These are phyloP conservation scores for Dryococelus australis DNA, from an alignment of 2,888 invertebrate species.

Conservation along the genomic window DNA sequence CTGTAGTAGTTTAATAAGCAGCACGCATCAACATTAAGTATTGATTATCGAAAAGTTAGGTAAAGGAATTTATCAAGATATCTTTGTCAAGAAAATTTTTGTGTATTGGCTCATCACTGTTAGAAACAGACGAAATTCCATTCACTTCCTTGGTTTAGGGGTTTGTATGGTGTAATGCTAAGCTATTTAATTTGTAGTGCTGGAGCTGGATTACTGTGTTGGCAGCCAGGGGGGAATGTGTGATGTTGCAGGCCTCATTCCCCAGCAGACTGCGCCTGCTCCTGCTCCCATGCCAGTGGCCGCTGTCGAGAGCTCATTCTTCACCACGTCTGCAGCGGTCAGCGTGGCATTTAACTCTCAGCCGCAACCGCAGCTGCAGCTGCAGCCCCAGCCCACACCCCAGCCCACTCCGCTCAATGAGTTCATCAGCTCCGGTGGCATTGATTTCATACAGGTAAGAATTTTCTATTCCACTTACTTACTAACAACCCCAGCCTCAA, in stretches of 20 bases:
- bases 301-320: conserved; percentile 55
- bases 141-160: no score
- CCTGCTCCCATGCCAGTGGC: conserved; percentile 56
- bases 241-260: conserved; percentile 52
- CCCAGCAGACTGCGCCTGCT: conserved; percentile 50
- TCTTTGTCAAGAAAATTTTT: no score
- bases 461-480: neutral
- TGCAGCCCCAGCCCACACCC: conserved; percentile 31
- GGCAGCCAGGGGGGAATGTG: conserved; percentile 43
- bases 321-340: conserved; percentile 45
- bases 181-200: no score
- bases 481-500: no score
- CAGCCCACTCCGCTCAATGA: conserved; percentile 44
- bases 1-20: no score
- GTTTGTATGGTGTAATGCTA: no score
- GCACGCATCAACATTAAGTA: no score
- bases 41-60: no score
- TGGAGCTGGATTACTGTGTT: neutral
- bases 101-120: no score
- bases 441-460: conserved; percentile 47
- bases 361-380: conserved; percentile 35
- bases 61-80: no score
- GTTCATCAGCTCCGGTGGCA: conserved; percentile 44
- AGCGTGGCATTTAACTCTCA: neutral
- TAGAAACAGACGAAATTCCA: no score